Evolutionary conservation across 2,113 vertebrate genomes (phyloP).

Genomic region (Rhabdomys dilectus): DNA sequence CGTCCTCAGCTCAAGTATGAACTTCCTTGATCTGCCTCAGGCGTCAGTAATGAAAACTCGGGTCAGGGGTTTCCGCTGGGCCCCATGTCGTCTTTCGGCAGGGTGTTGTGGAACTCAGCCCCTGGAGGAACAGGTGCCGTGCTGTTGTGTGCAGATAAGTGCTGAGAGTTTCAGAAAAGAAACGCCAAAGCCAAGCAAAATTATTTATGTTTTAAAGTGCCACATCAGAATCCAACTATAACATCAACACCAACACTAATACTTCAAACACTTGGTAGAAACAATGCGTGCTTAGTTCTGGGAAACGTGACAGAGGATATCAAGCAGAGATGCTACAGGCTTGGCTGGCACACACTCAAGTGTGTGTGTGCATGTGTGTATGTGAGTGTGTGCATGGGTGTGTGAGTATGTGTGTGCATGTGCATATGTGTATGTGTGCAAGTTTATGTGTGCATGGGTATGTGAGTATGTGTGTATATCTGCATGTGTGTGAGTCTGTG

Average conservation of each 20-base stretch:
- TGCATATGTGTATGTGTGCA: too few relatives aligned
- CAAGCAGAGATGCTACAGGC: not conserved
- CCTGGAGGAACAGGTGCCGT: not conserved
- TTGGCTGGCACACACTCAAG: not conserved
- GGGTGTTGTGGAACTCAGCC: slow-evolving; percentile 37
- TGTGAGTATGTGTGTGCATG: not conserved
- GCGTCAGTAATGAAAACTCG: not conserved
- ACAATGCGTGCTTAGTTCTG: not conserved
- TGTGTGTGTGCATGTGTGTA: not conserved
- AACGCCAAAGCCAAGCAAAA: slow-evolving; percentile 54
- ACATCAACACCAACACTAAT: not conserved
- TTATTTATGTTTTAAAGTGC: slow-evolving; percentile 64
- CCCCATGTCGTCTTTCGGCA: slow-evolving; percentile 57
- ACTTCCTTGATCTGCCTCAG: slow-evolving; percentile 48
- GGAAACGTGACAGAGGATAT: not conserved
- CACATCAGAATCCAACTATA: slow-evolving; percentile 63
- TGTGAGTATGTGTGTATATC: too few relatives aligned
- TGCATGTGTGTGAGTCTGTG: too few relatives aligned
- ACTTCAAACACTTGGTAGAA: slow-evolving; percentile 1
- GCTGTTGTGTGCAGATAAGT: slow-evolving; percentile 75
- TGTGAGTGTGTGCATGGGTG: too few relatives aligned
- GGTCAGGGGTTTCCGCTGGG: slow-evolving; percentile 52
- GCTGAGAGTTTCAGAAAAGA: slow-evolving; percentile 66
- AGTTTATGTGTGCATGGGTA: too few relatives aligned
- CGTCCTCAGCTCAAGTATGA: slow-evolving; percentile 30